Base-by-base conservation (phyloP, 2,888 invertebrate genomes). In the Protonemura montana region DNA sequence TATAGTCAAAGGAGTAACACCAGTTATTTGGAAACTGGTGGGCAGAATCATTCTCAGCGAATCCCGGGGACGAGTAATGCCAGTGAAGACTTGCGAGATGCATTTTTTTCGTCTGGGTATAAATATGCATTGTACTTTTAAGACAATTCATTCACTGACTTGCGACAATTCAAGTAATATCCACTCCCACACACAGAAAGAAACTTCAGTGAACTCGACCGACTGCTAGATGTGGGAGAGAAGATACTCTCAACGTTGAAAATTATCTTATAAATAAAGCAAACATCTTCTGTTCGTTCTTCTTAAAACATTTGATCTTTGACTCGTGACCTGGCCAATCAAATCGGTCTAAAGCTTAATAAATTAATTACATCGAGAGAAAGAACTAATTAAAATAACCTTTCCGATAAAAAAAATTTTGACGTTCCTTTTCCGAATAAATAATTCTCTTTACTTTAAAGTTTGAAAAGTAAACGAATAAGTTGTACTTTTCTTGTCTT, bases 351-450 rank as follows among this genome's bases (percentile, higher is more conserved):
- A 10, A 35, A 35, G 35, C 35, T 59, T 59, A 59, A 59, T 59
- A 59, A 59, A 59, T 59, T 59, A 59, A 21, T 59, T 21, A 59
- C 59, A 59, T 16, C 21, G 59, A 21, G 59, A 59, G 59, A 59
- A 59, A 59, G 59, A 59, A 21, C 59, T 59, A 59, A 59, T 59
- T 59, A 59, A 59, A 59, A 59, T 59, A 59, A 59, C 59, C 59
- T 59, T 59, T 59, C 1, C 59, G 59, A 59, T 59, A 59, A 59
- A 59, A 59, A 59, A 16, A 10, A 21, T 59, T 21, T 59, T 59
- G 35, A 2, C 59, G 21, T 59, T 59, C 59, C 59, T 59, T n/a
- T 10, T 59, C 59, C 59, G 59, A 59, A 59, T 59, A 59, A 59
- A 59, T 59, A 59, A 59, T 59, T 59, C 59, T 59, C 59, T 59